Percentiles rank a stretch among this genome's conserved stretches.
Conservation (phyloP, 2,113 vertebrate genomes). For the Gallinago media region DNA sequence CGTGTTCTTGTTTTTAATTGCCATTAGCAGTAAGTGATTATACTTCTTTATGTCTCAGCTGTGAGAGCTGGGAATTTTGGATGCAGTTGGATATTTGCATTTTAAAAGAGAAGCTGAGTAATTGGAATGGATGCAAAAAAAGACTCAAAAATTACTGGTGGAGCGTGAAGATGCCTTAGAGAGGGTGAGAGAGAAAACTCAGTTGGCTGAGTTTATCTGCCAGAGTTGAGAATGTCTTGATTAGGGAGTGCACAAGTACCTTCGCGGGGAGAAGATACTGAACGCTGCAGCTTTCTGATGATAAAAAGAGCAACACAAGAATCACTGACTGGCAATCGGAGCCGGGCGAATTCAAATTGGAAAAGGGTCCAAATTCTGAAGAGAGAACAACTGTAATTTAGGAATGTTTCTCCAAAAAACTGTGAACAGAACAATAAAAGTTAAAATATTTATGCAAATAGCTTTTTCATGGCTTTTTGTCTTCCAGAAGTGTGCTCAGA, state of each 20-base stretch:
- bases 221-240: background rate
- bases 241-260: slow-evolving; percentile 9
- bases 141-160: background rate
- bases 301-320: background rate
- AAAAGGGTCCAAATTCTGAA: slow-evolving; percentile 23
- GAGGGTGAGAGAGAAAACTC: background rate
- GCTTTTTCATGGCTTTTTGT: slow-evolving; percentile 7
- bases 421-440: slow-evolving; percentile 59
- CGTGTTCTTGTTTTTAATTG: slow-evolving; percentile 17
- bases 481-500: background rate
- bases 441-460: slow-evolving; percentile 53
- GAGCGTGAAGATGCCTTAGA: slow-evolving; percentile 41
- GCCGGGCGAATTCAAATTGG: slow-evolving; percentile 37
- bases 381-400: slow-evolving; percentile 39
- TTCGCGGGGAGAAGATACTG: background rate
- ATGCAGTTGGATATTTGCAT: slow-evolving; percentile 44
- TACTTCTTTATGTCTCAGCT: slow-evolving; percentile 19
- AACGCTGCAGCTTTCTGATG: background rate
- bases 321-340: background rate
- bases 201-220: background rate
- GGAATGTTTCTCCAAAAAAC: slow-evolving; percentile 50
- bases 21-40: slow-evolving; percentile 7
- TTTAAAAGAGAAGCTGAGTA: slow-evolving; percentile 51
- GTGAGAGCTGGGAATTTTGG: background rate
- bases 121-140: slow-evolving; percentile 20